phyloP scores from a whole-genome alignment of 2,113 vertebrate species.

The Cinclus cinclus region DNA sequence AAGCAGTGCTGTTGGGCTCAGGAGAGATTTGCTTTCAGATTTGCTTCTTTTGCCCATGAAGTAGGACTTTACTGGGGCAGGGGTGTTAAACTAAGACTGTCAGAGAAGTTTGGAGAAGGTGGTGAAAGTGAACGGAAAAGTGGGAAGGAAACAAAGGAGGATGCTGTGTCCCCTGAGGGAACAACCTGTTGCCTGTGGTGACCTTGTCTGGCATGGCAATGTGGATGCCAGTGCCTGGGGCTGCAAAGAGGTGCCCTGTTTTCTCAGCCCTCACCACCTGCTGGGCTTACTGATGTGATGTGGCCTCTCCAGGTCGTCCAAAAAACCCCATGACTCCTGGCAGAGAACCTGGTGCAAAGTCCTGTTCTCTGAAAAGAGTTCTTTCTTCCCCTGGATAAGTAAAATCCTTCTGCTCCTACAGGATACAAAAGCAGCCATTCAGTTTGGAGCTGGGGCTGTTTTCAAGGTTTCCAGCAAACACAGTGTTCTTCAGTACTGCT shows the following conservation, averaged over 20 bases:
- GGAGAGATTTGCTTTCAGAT: background rate
- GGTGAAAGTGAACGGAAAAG: background rate
- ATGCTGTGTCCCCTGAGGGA: background rate
- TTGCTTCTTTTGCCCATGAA: background rate
- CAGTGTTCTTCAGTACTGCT: background rate
- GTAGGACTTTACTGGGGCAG: background rate
- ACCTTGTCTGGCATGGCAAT: background rate
- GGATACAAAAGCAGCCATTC: background rate
- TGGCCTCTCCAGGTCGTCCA: background rate
- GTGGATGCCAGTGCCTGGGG: background rate
- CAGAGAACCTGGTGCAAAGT: background rate
- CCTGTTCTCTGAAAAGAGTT: background rate
- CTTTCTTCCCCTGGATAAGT: background rate
- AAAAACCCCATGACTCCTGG: background rate
- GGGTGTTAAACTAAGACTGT: background rate
- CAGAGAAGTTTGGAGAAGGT: background rate
- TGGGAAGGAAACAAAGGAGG: background rate
- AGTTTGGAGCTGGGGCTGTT: background rate
- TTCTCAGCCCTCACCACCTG: accelerated
- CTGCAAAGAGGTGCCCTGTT: background rate
- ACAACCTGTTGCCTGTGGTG: background rate
- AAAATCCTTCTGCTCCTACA: background rate
- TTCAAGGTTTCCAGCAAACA: background rate
- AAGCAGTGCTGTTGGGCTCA: background rate
- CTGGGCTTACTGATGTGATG: accelerated